Evolutionary conservation across 2,113 vertebrate species (phyloP).

Genomic region (Colossoma macropomum): DNA sequence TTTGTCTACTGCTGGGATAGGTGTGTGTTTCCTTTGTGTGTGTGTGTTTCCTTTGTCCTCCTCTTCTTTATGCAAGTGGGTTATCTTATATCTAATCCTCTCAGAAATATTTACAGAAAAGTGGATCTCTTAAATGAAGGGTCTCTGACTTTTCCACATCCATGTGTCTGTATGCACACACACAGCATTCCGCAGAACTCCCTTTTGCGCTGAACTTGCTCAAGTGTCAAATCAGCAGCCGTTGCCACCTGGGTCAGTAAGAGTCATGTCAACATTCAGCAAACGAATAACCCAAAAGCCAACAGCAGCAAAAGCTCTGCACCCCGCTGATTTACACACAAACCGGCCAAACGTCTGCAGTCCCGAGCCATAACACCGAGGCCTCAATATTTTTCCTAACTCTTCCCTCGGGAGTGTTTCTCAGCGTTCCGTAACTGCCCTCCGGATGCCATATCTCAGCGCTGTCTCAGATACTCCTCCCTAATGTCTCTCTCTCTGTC

Average conservation of each 20-base stretch:
- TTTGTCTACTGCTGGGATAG: too few species aligned
- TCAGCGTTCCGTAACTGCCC: conserved; percentile 34
- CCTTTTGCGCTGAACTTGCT: not conserved
- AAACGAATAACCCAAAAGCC: conserved; percentile 29
- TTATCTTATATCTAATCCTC: too few species aligned
- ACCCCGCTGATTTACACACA: conserved; percentile 27
- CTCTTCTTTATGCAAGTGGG: too few species aligned
- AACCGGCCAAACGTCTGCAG: not conserved
- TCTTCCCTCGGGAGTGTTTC: conserved; percentile 10
- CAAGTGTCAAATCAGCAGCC: conserved; percentile 21
- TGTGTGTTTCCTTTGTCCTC: too few species aligned
- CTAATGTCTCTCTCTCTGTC: not conserved
- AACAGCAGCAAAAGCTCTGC: not conserved
- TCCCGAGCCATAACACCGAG: conserved; percentile 31
- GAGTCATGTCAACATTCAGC: conserved; percentile 38
- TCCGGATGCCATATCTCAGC: conserved; percentile 39
- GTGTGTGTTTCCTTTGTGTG: too few species aligned
- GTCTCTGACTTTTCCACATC: too few species aligned
- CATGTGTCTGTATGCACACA: too few species aligned
- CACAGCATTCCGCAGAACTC: not conserved
- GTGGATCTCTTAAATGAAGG: too few species aligned
- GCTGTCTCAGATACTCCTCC: not conserved
- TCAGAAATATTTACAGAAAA: too few species aligned
- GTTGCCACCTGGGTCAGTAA: conserved; percentile 17
- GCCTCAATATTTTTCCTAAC: conserved; percentile 30